Base-by-base conservation (phyloP, 2,888 invertebrate genomes). In the Scaptodrosophila latifasciaeformis region DNA sequence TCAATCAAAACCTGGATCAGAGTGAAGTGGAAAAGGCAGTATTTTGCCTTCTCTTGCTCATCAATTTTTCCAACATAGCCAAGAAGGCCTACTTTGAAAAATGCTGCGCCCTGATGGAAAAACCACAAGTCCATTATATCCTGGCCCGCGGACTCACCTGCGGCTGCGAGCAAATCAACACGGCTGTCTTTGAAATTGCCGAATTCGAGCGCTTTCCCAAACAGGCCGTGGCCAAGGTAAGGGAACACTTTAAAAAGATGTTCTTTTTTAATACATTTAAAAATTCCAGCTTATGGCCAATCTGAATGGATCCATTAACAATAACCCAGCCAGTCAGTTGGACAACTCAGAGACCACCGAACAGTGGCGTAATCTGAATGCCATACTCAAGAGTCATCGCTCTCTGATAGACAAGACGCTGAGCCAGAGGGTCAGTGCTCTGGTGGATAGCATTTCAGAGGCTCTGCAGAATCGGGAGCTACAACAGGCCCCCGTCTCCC, bases 31-130 rank as follows among this genome's bases (percentile, higher is more conserved):
- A 84, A 47, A 85, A 84, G 56, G 78, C 79, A 30, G 65, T 83
- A 19, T 81, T 81, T 39, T 84, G 85, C 35, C 49, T 85, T 30
- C 54, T 82, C 24, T 54, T 86, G 49, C 60, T 86, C 1, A 82
- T 84, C 0, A 84, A 84, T 31, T 84, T 85, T 47, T 83, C 83
- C 0, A 76, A 77, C 48, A 84, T 85, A 21, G 83, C 85, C 1
- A 85, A 85, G 53, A 85, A 83, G 51, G 84, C 84, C 7, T 86
- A 86, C 49, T 70, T 81, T 49, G 84, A 82, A 34, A 86, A 86
- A 58, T 82, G 85, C 45, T 78, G 82, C 50, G 54, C 69, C 0
- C 55, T 85, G 9, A 62, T 86, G 43, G 81, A 81, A 34, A 57
- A 67, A 62, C 67, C 82, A 13, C 85, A 83, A 63, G 70, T 86